Conservation (phyloP, 2,888 invertebrate genomes). For the Pristionchus fissidentatus region DNA sequence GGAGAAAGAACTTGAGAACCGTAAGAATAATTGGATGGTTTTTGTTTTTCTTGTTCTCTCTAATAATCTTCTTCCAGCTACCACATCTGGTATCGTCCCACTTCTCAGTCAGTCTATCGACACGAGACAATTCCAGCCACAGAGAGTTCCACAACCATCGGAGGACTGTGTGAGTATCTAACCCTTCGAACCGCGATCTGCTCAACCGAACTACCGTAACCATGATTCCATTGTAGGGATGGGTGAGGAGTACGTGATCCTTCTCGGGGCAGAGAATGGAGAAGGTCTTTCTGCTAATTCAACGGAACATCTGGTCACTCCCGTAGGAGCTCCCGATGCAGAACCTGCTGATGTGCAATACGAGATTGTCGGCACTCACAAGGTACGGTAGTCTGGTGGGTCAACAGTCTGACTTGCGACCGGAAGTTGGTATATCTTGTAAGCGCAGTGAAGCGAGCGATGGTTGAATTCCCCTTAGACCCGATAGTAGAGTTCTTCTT, state of each 20-base stretch:
- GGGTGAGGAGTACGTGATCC: conserved; percentile 86
- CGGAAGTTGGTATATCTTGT: background rate
- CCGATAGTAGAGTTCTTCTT: conserved; percentile 10
- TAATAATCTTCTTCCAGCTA: conserved; percentile 47
- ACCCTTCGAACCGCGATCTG: background rate
- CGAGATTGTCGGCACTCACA: conserved; percentile 65
- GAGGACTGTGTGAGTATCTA: conserved; percentile 60
- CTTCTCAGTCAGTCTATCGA: conserved; percentile 55
- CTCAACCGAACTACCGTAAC: background rate
- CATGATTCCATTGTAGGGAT: conserved; percentile 61
- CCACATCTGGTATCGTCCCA: conserved; percentile 60
- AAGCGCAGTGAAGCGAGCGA: background rate
- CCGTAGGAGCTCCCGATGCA: conserved; percentile 83
- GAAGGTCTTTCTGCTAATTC: conserved; percentile 95
- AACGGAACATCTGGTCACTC: conserved; percentile 90
- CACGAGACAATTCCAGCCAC: conserved; percentile 53
- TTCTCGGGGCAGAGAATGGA: conserved; percentile 94
- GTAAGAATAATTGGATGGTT: no score
- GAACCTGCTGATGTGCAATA: conserved; percentile 73
- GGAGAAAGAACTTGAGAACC: no score
- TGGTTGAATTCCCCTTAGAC: background rate
- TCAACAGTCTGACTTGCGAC: background rate
- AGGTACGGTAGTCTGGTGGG: conserved; percentile 56
- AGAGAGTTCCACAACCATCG: conserved; percentile 56
- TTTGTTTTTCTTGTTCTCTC: no score